Base-by-base conservation (phyloP, 2,888 invertebrate genomes). In the Melinaea menophilus region DNA sequence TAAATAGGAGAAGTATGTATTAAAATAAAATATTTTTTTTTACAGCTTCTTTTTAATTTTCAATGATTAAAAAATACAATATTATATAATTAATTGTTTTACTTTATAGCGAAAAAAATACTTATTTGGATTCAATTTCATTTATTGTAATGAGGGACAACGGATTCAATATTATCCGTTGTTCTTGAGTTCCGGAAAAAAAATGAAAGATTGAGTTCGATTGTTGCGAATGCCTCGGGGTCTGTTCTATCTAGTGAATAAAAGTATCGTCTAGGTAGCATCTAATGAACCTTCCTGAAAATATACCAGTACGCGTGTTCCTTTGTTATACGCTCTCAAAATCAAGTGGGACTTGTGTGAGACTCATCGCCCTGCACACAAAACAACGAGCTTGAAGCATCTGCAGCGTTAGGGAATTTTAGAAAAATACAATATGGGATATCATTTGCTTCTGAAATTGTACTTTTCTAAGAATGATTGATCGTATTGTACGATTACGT, bases 161-260 rank as follows among this genome's bases (percentile, higher is more conserved):
- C n/a, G 2, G 12, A 46, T 46, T 4, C 13, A 48, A n/a, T 48
- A 5, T 37, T 5, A 37, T 37, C 22, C 22, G 22, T 48, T n/a
- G 11, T 31, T 51, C 31, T 51, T 1, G 31, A 31, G 31, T 51
- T 7, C 31, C 31, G 4, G 5, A 51, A 51, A 51, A 46, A 46
- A 48, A 48, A 22, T 13, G 22, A 48, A 60, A 67, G 63, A 64
- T 22, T 59, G 77, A 77, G 75, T 71, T 68, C 74, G 77, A 74
- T 72, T 73, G 79, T 85, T 86, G 86, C 82, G 84, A 86, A 86
- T 76, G 80, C 84, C 81, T 68, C 69, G 66, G 77, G 84, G 80
- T 80, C 75, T 81, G 79, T 77, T 77, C 75, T 78, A 79, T 79
- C 75, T 75, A 65, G 73, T 73, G 80, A 80, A 82, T 81, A 84